These are phyloP conservation scores for Microvelia longipes DNA, from an alignment of 1,140 invertebrate species.

Conservation along the genomic window DNA sequence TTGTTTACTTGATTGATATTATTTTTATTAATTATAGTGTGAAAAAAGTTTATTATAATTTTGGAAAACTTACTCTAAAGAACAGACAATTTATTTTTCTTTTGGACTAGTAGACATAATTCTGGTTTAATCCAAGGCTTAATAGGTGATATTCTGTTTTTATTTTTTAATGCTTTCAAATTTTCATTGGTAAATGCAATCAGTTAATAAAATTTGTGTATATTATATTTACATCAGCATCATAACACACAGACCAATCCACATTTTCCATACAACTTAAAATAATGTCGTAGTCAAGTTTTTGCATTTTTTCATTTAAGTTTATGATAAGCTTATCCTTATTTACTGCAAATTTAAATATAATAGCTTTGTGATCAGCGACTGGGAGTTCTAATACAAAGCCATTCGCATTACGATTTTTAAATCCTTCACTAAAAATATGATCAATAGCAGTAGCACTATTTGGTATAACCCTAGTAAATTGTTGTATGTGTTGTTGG, in stretches of 20 bases:
- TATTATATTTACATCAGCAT: not conserved
- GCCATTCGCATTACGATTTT: not conserved
- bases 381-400: not conserved
- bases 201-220: not conserved
- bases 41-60: too few relatives aligned
- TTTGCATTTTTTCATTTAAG: not conserved
- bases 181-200: not conserved
- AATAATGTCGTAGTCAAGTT: not conserved
- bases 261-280: not conserved
- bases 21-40: too few relatives aligned
- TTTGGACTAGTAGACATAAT: not conserved
- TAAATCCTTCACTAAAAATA: not conserved
- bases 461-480: not conserved
- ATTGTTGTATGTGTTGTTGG: not conserved
- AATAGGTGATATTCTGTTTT: not conserved
- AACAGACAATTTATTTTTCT: not conserved
- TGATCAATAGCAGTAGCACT: not conserved
- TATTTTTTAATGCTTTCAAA: not conserved
- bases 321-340: not conserved
- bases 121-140: not conserved
- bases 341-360: not conserved
- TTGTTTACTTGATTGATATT: too few relatives aligned
- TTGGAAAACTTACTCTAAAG: not conserved
- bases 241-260: not conserved
- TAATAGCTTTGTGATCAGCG: not conserved